Evolutionary conservation across 2,797 vertebrate species (phyloP), one percentile per base, ranked within the genome.

Genomic region (Rhynchonycteris naso): DNA sequence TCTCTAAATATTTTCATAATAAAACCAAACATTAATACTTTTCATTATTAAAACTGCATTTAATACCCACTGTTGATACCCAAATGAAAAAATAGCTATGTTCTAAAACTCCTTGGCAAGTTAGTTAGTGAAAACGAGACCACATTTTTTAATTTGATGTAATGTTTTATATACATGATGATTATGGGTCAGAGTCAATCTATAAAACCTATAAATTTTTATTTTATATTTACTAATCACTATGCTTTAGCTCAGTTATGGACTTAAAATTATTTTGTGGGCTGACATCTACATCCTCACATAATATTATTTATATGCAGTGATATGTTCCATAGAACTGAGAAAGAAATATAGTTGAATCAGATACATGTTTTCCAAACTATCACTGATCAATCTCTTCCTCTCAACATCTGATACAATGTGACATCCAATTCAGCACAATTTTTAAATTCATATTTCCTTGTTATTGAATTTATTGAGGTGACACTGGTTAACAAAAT

Each of bases 141-240:
- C 59, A 59, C 38, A 78, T 59, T 85, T 95, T 94, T 96, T 81
- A 26, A 43, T n/a, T 81, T 90, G 47, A 75, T 74, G 11, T 4
- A 72, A 7, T 87, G 13, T 87, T 95, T 89, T 91, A 81, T 66
- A 68, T 54, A 68, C 28, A 81, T 50, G n/a, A 92, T 76, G 38
- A 84, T 76, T 87, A 80, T 11, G 11, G 76, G 54, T 14, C 76
- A 88, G 71, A 28, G 15, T 43, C 88, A 90, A 85, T 61, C 88
- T 19, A 90, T 38, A 81, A 38, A 94, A 52, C 9, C 78, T 75
- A 63, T 56, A 90, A 52, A 83, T 79, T 72, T 82, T 79, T 88
- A 92, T 91, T 96, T 93, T 78, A 38, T 35, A 82, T 75, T 88
- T 92, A 79, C 38, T 92, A 90, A 95, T 94, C 43, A 93, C 88